Percentiles rank a stretch among this genome's conserved stretches.
phyloP scores from a whole-genome alignment of 2,113 vertebrate species.

The Leucopsar rothschildi region DNA sequence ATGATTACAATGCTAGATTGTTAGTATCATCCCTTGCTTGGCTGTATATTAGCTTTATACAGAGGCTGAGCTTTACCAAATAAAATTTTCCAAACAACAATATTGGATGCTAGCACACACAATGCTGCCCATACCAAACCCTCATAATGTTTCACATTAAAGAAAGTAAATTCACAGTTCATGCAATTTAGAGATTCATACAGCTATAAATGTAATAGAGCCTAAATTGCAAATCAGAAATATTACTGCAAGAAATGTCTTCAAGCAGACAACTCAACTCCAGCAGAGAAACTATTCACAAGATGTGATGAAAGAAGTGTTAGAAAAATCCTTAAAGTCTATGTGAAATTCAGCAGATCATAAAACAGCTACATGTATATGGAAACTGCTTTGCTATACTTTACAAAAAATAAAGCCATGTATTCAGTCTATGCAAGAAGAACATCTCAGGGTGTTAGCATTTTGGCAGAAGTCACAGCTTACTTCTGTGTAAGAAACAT shows the following conservation, averaged over 20 bases:
- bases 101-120: constrained; percentile 30
- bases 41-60: background rate
- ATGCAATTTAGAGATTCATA: background rate
- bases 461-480: background rate
- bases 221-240: background rate
- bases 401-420: background rate
- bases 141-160: background rate
- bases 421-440: background rate
- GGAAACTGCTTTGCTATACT: background rate
- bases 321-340: background rate
- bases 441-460: background rate
- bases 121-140: background rate
- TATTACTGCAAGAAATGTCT: background rate
- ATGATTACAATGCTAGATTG: background rate
- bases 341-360: background rate
- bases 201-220: background rate
- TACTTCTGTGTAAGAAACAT: background rate
- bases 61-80: background rate
- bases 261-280: background rate
- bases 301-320: background rate
- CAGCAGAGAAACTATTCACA: background rate
- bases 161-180: background rate
- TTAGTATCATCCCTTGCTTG: background rate
- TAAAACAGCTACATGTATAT: background rate
- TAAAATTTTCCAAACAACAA: constrained; percentile 7